Percentiles rank a stretch among this genome's conserved stretches.
phyloP scores from a whole-genome alignment of 2,113 vertebrate genomes.

The Arenaria interpres region DNA sequence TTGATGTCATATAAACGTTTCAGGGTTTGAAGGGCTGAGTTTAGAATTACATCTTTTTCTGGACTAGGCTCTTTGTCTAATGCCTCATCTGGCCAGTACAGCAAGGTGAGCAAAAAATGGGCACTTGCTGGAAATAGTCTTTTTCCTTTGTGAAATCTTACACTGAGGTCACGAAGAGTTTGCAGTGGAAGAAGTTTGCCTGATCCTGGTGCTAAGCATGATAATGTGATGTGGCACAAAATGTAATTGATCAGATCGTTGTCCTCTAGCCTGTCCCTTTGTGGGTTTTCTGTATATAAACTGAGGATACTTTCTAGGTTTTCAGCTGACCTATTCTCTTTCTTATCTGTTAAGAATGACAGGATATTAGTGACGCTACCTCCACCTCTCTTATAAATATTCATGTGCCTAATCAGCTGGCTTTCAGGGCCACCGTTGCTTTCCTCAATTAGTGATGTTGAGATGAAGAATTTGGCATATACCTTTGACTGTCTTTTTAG shows the following conservation, averaged over 20 bases:
- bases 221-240: constrained; percentile 73
- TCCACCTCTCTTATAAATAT: constrained; percentile 76
- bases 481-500: constrained; percentile 65
- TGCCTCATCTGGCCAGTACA: constrained; percentile 83
- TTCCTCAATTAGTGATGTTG: not conserved
- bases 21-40: constrained; percentile 71
- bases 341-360: constrained; percentile 72
- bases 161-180: constrained; percentile 71
- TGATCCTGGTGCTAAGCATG: constrained; percentile 68
- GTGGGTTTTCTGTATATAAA: constrained; percentile 68
- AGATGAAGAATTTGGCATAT: constrained; percentile 75
- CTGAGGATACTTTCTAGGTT: constrained; percentile 72
- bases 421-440: not conserved
- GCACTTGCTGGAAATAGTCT: constrained; percentile 64
- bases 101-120: constrained; percentile 76
- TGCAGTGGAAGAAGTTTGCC: constrained; percentile 44
- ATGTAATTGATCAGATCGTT: constrained; percentile 78
- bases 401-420: constrained; percentile 70
- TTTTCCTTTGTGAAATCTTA: constrained; percentile 62
- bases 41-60: constrained; percentile 73
- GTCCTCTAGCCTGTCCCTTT: constrained; percentile 61
- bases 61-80: constrained; percentile 64
- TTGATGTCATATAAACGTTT: constrained; percentile 70
- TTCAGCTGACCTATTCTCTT: not conserved
- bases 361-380: constrained; percentile 80